A percentile compares a stretch with the other conserved stretches of the same genome.
Evolutionary conservation across 1,140 invertebrate species (phyloP).

Genomic region (Carposina sasakii): DNA sequence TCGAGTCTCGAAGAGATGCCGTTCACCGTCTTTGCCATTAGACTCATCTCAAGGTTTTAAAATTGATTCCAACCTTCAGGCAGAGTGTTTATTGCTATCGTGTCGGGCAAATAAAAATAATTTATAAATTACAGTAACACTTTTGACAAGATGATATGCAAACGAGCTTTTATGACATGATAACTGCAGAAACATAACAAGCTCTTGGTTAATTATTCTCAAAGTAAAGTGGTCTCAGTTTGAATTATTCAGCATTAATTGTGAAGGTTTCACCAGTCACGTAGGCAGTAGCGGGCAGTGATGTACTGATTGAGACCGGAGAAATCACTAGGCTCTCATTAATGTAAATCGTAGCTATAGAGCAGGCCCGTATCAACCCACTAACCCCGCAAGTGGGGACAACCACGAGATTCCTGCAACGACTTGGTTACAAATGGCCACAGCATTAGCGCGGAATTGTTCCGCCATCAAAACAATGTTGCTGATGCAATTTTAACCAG

Average conservation of each 20-base stretch:
- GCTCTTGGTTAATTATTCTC: constrained; percentile 16
- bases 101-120: too few species aligned
- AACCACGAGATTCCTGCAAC: constrained; percentile 16
- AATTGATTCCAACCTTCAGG: too few species aligned
- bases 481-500: too few species aligned
- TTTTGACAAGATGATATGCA: constrained; percentile 13
- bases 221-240: constrained; percentile 30
- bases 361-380: constrained; percentile 40
- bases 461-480: too few species aligned
- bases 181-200: constrained; percentile 6
- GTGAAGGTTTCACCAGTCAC: constrained; percentile 26
- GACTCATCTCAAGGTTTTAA: constrained; percentile 7
- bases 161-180: constrained; percentile 8
- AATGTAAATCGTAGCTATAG: constrained; percentile 42
- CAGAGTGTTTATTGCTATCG: too few species aligned
- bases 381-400: constrained; percentile 39
- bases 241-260: constrained; percentile 35
- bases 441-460: too few species aligned
- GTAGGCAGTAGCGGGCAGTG: constrained; percentile 31
- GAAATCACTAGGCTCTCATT: constrained; percentile 52
- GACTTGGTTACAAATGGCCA: too few species aligned
- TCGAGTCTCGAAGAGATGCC: constrained; percentile 2
- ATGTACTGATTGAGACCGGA: constrained; percentile 39
- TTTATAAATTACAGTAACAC: too few species aligned
- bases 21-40: constrained; percentile 4